phyloP scores from a whole-genome alignment of 2,113 vertebrate genomes.

The Hystrix cristata region DNA sequence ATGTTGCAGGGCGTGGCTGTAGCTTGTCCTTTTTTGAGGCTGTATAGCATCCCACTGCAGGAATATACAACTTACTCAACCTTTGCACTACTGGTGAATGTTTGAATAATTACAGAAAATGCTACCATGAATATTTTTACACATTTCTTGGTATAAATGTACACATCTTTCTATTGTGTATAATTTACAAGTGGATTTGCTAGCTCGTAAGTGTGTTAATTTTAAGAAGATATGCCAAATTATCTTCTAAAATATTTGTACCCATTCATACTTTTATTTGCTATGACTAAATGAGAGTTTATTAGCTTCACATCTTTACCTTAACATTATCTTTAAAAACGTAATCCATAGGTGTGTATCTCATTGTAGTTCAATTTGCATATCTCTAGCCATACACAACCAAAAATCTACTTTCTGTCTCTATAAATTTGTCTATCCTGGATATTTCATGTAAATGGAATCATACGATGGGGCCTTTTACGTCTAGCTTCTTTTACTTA shows the following conservation, averaged over 20 bases:
- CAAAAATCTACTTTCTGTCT: not conserved
- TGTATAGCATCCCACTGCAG: not conserved
- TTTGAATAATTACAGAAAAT: not conserved
- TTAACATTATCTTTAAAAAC: slow-evolving; percentile 47
- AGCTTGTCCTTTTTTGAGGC: not conserved
- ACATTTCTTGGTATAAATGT: not conserved
- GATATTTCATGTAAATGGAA: not conserved
- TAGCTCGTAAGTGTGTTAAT: not conserved
- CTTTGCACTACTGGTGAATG: not conserved
- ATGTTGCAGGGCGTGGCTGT: not conserved
- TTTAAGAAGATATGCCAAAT: slow-evolving; percentile 40
- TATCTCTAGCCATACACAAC: not conserved
- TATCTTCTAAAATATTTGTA: not conserved
- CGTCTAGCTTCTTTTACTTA: not conserved
- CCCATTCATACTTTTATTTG: not conserved
- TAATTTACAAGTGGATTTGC: slow-evolving; percentile 43
- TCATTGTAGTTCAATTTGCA: not conserved
- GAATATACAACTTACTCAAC: not conserved
- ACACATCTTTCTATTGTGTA: not conserved
- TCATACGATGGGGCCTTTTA: not conserved
- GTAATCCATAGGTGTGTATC: not conserved
- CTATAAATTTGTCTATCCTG: not conserved
- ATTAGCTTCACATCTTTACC: slow-evolving; percentile 36
- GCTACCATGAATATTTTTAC: not conserved
- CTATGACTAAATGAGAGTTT: not conserved